Conservation (phyloP, 2,797 vertebrate genomes). For the Muscicapa comitata region DNA sequence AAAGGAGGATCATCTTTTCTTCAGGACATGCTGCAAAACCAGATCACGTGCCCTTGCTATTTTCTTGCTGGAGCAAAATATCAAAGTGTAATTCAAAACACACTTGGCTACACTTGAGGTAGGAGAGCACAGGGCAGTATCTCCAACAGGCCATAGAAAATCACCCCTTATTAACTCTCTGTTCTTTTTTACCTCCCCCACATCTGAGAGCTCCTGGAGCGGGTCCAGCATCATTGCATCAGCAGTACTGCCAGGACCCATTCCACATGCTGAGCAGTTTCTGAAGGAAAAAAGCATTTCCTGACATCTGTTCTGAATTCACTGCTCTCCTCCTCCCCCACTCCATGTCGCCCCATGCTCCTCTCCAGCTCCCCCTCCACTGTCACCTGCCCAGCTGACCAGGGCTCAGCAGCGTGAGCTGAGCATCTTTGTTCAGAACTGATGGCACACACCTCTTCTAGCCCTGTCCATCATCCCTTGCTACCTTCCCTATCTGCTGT, state of each 20-base stretch:
- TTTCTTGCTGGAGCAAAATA: neutral
- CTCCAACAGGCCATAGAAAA: neutral
- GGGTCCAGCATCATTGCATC: neutral
- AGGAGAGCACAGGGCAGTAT: neutral
- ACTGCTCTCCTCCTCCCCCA: neutral
- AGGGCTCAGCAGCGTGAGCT: neutral
- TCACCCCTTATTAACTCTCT: neutral
- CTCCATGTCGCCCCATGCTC: fast-evolving
- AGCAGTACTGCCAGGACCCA: conserved; percentile 4
- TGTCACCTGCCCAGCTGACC: neutral
- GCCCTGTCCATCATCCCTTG: too few species aligned
- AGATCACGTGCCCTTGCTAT: neutral
- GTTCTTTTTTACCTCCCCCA: neutral
- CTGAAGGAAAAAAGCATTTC: conserved; percentile 43
- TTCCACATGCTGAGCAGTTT: conserved; percentile 32
- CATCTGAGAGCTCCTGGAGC: neutral
- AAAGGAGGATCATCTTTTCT: neutral
- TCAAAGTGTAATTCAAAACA: conserved; percentile 18
- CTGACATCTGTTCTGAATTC: conserved; percentile 59
- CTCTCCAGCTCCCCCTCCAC: neutral
- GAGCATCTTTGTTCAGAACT: neutral
- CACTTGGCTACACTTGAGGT: neutral
- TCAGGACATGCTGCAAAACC: neutral
- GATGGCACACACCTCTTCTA: neutral
- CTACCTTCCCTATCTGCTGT: neutral